Evolutionary conservation across 2,888 invertebrate species (phyloP), one percentile per base, ranked within the genome.

Genomic region (Andrena trimmerana): DNA sequence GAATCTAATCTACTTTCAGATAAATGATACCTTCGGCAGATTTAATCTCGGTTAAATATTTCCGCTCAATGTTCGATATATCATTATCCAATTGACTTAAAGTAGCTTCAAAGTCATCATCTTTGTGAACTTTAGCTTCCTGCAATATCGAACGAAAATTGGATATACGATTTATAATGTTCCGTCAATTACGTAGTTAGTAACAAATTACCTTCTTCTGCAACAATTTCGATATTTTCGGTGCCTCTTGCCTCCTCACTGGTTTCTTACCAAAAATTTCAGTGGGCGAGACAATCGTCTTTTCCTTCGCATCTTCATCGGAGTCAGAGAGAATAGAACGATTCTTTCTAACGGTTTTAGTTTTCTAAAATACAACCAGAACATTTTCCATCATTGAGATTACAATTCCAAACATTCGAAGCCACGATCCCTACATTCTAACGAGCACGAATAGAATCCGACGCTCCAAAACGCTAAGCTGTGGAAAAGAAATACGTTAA

Each of bases 101-200:
- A 24, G 96, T 96, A 88, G 96, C 95, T 90, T 96, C 96, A 94
- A 98, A 97, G 76, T 96, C 96, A 42, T 96, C 96, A 94, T 97
- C 91, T n/a, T 89, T 96, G 89, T 95, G 96, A 87, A 96, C 29
- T 20, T 78, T n/a, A 24, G 67, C 66, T 80, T 85, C 83, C 88
- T 87, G 7, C 1, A 66, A 63, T 13, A 71, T 59, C 10, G 48
- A 67, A 65, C 7, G 29, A 24, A 33, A 42, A 24, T 42, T 48
- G 36, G 24, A 36, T 24, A 27, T 16, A 65, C 8, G 16, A 24
- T 20, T n/a, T 52, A 33, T 3, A 57, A 70, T 59, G 52, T 59
- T 42, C 24, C 6, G 59, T 52, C 74, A 29, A 29, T 29, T 2
- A 29, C 29, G 2, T 29, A 29, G 29, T 29, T 29, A 29, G 2